Conservation (phyloP, 2,888 invertebrate species). For the Xestia xanthographa region DNA sequence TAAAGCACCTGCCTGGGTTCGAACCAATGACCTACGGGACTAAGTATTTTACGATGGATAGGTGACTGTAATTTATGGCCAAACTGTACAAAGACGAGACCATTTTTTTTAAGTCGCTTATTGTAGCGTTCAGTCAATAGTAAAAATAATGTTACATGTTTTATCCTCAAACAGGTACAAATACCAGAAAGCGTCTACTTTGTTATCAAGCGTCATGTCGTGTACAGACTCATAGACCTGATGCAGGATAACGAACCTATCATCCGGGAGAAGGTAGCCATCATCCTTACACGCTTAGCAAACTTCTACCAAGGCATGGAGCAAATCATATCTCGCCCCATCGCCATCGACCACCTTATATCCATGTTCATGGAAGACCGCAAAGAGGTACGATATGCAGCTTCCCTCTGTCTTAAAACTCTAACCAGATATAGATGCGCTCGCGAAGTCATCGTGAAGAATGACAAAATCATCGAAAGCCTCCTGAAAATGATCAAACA, state of each 20-base stretch:
- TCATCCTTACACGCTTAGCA: slow-evolving; percentile 79
- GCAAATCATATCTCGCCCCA: slow-evolving; percentile 76
- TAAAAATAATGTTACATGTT: slow-evolving; percentile 7
- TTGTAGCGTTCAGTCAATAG: not conserved
- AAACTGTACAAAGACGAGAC: not conserved
- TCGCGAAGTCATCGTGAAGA: slow-evolving; percentile 74
- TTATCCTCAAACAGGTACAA: slow-evolving; percentile 76
- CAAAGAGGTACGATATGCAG: slow-evolving; percentile 83
- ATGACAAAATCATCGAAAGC: slow-evolving; percentile 77
- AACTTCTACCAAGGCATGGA: slow-evolving; percentile 79
- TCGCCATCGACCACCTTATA: slow-evolving; percentile 79
- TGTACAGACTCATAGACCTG: slow-evolving; percentile 82
- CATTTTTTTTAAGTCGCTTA: not conserved
- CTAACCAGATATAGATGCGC: slow-evolving; percentile 78
- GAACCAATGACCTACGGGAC: not conserved
- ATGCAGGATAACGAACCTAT: slow-evolving; percentile 79
- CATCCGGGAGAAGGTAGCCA: slow-evolving; percentile 82
- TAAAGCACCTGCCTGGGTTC: not conserved
- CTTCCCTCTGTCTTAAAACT: slow-evolving; percentile 79
- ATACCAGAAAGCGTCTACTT: slow-evolving; percentile 83
- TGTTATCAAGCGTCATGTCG: slow-evolving; percentile 79
- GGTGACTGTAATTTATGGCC: not conserved
- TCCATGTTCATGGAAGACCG: slow-evolving; percentile 79
- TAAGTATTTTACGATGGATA: not conserved
- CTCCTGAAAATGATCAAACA: slow-evolving; percentile 83